Evolutionary conservation across 2,888 invertebrate species (phyloP).

Genomic region (Xestia sexstrigata): DNA sequence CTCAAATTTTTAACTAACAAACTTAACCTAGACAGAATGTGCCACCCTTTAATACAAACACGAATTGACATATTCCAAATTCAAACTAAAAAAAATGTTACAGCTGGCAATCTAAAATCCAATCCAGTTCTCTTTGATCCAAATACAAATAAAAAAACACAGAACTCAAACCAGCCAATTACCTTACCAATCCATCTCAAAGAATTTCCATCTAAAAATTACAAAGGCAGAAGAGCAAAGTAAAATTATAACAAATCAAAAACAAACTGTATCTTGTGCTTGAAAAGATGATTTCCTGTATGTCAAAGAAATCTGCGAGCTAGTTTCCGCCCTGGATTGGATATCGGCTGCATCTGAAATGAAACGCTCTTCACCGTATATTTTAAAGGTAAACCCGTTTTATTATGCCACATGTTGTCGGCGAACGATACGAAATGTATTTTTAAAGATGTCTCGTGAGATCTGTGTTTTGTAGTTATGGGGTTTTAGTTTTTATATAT

Average conservation of each 20-base stretch:
- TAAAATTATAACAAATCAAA: slow-evolving; percentile 53
- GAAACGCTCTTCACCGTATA: slow-evolving; percentile 65
- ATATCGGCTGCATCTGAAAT: slow-evolving; percentile 73
- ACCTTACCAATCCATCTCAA: slow-evolving; percentile 39
- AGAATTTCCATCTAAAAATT: slow-evolving; percentile 33
- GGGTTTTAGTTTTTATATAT: background rate
- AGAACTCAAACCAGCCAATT: slow-evolving; percentile 33
- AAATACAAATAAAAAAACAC: slow-evolving; percentile 23
- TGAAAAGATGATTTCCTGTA: slow-evolving; percentile 74
- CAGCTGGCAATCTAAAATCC: slow-evolving; percentile 31
- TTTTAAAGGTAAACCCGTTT: slow-evolving; percentile 69
- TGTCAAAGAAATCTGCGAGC: slow-evolving; percentile 72
- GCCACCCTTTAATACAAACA: background rate
- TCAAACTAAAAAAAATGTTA: slow-evolving; percentile 7
- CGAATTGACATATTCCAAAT: background rate
- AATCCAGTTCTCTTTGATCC: slow-evolving; percentile 43
- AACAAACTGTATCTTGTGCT: slow-evolving; percentile 54
- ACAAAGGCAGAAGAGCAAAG: slow-evolving; percentile 34
- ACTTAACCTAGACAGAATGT: background rate
- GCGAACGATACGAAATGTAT: slow-evolving; percentile 44
- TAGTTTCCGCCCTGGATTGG: slow-evolving; percentile 70
- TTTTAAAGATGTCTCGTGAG: slow-evolving; percentile 50
- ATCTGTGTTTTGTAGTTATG: slow-evolving; percentile 27
- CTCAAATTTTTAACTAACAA: background rate
- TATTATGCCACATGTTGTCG: slow-evolving; percentile 61